phyloP scores from a whole-genome alignment of 2,797 vertebrate genomes.

The Enteromius viviparus region DNA sequence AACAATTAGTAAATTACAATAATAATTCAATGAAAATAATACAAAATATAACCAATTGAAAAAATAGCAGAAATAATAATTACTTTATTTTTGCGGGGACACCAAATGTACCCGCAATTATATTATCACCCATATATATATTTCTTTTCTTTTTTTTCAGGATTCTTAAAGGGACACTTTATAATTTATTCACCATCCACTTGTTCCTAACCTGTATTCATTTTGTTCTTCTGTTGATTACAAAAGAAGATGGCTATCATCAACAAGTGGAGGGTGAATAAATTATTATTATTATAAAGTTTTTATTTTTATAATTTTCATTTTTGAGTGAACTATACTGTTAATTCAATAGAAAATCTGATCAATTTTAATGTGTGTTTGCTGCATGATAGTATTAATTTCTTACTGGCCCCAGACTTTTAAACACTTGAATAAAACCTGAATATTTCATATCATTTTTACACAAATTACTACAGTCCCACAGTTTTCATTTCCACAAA shows the following conservation, averaged over 20 bases:
- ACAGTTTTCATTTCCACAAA: not conserved
- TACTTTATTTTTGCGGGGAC: too few relatives aligned
- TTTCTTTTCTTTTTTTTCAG: not conserved
- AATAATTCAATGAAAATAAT: too few relatives aligned
- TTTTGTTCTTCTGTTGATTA: not conserved
- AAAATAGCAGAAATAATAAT: too few relatives aligned
- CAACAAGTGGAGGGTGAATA: not conserved
- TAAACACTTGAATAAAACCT: not conserved
- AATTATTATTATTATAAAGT: not conserved
- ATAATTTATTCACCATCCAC: not conserved
- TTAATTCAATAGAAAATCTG: not conserved
- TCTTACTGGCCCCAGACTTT: not conserved
- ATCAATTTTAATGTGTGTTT: not conserved
- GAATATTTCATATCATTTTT: not conserved
- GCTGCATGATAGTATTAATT: not conserved
- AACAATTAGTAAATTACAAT: too few relatives aligned
- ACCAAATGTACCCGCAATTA: too few relatives aligned
- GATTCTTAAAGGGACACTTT: not conserved
- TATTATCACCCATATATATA: too few relatives aligned
- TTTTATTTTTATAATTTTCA: not conserved
- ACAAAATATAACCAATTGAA: too few relatives aligned
- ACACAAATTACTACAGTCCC: too few relatives aligned
- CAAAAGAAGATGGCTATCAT: not conserved
- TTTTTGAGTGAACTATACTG: not conserved
- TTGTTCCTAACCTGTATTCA: not conserved